A percentile compares a stretch with the other conserved stretches of the same genome.
These are phyloP conservation scores for Chiloscyllium plagiosum DNA, from an alignment of 2,113 vertebrate genomes.

Conservation along the genomic window DNA sequence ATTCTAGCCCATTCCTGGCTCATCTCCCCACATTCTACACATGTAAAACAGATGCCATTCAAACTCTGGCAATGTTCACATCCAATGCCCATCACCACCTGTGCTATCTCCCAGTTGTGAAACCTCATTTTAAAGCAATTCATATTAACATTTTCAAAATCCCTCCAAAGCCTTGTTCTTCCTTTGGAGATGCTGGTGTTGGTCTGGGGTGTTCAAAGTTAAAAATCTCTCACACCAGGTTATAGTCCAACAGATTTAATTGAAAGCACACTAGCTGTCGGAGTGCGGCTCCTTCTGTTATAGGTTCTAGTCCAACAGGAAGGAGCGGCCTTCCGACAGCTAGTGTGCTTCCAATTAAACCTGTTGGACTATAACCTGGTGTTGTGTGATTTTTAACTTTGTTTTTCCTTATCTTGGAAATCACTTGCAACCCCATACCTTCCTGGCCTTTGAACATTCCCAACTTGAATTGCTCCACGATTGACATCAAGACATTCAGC, in stretches of 20 bases:
- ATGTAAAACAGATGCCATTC: not conserved
- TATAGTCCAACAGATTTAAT: too few species aligned
- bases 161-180: not conserved
- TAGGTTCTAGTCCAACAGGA: too few species aligned
- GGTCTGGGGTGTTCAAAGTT: too few species aligned
- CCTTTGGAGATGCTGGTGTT: too few species aligned
- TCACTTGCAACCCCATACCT: not conserved
- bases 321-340: too few species aligned
- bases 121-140: not conserved
- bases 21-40: not conserved
- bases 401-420: not conserved
- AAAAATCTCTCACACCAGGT: too few species aligned
- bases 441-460: not conserved
- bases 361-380: too few species aligned
- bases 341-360: too few species aligned
- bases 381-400: not conserved
- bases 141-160: not conserved
- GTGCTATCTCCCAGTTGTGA: not conserved
- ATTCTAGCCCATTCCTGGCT: not conserved
- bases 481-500: not conserved
- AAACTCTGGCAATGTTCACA: not conserved
- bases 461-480: not conserved
- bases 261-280: too few species aligned
- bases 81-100: not conserved
- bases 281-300: too few species aligned